A percentile compares a stretch with the other conserved stretches of the same genome.
These are phyloP conservation scores for Nannobrachium achirus DNA, from an alignment of 2,113 vertebrate species.

Conservation along the genomic window DNA sequence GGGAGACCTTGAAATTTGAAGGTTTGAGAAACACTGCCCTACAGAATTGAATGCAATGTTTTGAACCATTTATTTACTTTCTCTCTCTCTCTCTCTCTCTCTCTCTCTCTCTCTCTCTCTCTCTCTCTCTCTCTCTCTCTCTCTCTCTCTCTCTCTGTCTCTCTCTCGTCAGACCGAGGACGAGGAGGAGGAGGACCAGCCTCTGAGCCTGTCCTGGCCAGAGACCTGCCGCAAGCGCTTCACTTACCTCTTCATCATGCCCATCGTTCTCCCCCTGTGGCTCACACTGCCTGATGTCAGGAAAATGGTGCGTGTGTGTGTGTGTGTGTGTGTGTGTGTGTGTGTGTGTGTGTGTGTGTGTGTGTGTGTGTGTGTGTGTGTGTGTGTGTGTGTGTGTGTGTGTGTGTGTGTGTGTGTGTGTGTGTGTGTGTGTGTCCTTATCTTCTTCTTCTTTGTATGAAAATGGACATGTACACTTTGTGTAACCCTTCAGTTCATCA, in stretches of 20 bases:
- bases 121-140: neutral
- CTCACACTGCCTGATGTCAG: constrained; percentile 89
- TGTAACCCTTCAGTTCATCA: neutral
- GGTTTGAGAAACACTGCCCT: too few species aligned
- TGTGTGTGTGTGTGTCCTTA: neutral
- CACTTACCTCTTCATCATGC: constrained; percentile 88
- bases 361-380: neutral
- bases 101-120: neutral
- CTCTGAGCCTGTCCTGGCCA: constrained; percentile 91
- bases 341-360: neutral
- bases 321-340: neutral
- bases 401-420: neutral
- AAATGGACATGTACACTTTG: neutral
- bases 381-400: neutral
- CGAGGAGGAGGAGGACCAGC: constrained; percentile 87
- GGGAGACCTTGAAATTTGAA: too few species aligned
- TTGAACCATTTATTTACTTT: too few species aligned
- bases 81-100: neutral
- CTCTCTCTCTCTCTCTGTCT: neutral
- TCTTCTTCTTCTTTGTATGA: neutral
- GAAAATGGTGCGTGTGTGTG: constrained; percentile 75
- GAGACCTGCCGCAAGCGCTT: constrained; percentile 83
- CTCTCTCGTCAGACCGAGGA: constrained; percentile 76
- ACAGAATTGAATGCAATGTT: too few species aligned
- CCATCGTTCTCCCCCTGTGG: constrained; percentile 91